Evolutionary conservation across 2,888 invertebrate species (phyloP), one percentile per base, ranked within the genome.

Genomic region (Brenthis hecate): DNA sequence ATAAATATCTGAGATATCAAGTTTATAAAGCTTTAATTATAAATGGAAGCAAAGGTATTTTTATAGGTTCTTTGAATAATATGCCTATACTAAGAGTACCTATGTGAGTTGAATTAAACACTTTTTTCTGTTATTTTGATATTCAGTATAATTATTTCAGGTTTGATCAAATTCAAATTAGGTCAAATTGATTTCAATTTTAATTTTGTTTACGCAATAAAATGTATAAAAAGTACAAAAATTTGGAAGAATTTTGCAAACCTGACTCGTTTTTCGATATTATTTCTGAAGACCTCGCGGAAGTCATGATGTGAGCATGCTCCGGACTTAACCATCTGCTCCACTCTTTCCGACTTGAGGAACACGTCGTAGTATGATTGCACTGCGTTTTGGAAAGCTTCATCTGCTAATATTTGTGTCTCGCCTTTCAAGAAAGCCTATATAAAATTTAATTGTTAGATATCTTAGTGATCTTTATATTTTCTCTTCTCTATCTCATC

Each of bases 261-360:
- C 96, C 97, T 96, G 87, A 99, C 98, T 88, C 99, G 95, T 93
- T 99, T 99, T 91, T 99, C 99, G 83, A 99, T 98, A 92, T 99
- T 99, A 89, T 98, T 98, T 88, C 98, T 86, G 85, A 93, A 93
- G 69, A 99, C 99, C 94, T 99, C 99, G 77, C 99, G 95, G 93
- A 99, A 99, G 94, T 99, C 99, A 89, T 99, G 97, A 81, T 98
- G 98, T 58, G 99, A 99, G 89, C 99, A 99, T 74, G 99, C 99
- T 54, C 99, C 99, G 66, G 99, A 98, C 81, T 97, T 96, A 64
- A 99, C 99, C 97, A 99, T 99, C 90, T 98, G 97, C 74, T 96
- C 94, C 56, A 99, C 98, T 75, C 99, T 94, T 85, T 99, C 99
- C 50, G 99, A 99, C 87, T 98, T 98, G 56, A 99, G 94, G 92